Evolutionary conservation across 1,140 invertebrate genomes (phyloP).

Genomic region (Eurosta solidaginis): DNA sequence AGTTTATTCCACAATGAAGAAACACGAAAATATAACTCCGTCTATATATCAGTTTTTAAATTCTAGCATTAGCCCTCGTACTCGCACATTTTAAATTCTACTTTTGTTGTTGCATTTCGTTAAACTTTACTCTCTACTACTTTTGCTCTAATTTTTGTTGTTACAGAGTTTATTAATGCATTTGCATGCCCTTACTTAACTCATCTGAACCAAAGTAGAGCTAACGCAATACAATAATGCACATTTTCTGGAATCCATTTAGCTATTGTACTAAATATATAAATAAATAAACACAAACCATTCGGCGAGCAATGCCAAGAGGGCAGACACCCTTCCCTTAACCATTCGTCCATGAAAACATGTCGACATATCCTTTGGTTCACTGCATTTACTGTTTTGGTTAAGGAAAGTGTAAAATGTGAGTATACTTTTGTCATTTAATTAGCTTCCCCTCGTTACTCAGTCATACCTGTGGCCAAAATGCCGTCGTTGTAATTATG

Average conservation of each 20-base stretch:
- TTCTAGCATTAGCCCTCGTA: too few relatives aligned
- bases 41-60: too few relatives aligned
- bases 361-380: background rate
- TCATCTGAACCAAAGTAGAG: background rate
- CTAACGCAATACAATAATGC: background rate
- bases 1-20: too few relatives aligned
- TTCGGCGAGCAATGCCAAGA: background rate
- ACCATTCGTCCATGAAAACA: background rate
- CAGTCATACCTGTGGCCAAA: background rate
- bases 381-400: slow-evolving; percentile 8
- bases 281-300: background rate
- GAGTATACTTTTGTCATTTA: background rate
- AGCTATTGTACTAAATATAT: too few relatives aligned
- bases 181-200: background rate
- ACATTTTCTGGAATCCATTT: background rate
- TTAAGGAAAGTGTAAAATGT: slow-evolving; percentile 16
- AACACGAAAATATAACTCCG: too few relatives aligned
- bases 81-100: too few relatives aligned
- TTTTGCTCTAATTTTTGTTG: background rate
- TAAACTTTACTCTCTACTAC: too few relatives aligned
- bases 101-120: background rate
- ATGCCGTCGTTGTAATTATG: background rate
- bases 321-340: background rate
- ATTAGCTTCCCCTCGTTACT: background rate
- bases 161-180: slow-evolving; percentile 13